Base-by-base conservation (phyloP, 2,113 vertebrate genomes). In the Datnioides undecimradiatus region DNA sequence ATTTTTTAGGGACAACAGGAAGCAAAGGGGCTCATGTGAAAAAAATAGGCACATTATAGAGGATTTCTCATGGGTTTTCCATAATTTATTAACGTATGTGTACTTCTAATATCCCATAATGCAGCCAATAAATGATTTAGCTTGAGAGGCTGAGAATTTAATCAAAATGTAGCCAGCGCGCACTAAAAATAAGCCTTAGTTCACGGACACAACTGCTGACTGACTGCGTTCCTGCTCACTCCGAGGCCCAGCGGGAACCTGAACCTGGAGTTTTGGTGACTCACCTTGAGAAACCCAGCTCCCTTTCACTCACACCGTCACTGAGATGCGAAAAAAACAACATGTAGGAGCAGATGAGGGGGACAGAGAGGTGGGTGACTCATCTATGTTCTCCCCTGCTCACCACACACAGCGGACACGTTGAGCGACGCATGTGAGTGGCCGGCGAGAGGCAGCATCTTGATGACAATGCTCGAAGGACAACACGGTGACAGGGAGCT, bases 301-400 rank as follows among this genome's bases (percentile, higher is more conserved):
- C 58, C 67, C 55, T 46, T 82, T 88, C 79, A 72, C 65, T 66
- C 68, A 78, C 27, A 17, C 46, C 72, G 64, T 75, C 79, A 78
- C 67, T 45, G 25, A 77, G 43, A 82, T 31, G 33, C 23, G n/a
- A 58, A 21, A 27, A 36, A 45, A 8, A 64, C 2, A 23, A 46
- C 58, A 60, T 33, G 73, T 51, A 31, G 65, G 27, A 84, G 58
- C 62, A 76, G 74, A 80, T 38, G 49, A 62, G 60, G 79, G 64
- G 52, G 64, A 25, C 62, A 66, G 57, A 68, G 67, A 78, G 72
- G 36, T 79, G 74, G 67, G 14, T 92, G 88, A 90, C 52, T 88
- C 87, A 92, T 54, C 71, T 41, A 19, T 82, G 49, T 36, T 40
- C 36, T 51, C 57, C 34, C 29, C 5, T 6, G 33, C 29, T 63